A percentile compares a stretch with the other conserved stretches of the same genome.
Evolutionary conservation across 2,888 invertebrate genomes (phyloP).

Genomic region (Ethmia dodecea): DNA sequence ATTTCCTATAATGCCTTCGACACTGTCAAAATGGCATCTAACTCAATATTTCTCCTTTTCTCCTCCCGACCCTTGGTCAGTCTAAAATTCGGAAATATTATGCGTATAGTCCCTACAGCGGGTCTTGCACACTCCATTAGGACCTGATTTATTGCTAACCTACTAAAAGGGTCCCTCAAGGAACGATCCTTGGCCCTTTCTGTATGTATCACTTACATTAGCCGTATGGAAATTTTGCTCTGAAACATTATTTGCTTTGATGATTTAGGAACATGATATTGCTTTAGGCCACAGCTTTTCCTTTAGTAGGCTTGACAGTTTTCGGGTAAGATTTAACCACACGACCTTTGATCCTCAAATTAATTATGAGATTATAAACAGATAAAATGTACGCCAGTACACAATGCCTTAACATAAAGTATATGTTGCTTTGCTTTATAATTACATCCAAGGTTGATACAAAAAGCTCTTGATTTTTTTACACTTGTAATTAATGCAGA

Average conservation of each 20-base stretch:
- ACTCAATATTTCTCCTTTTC: conserved; percentile 41
- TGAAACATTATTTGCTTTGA: conserved; percentile 58
- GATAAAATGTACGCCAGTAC: no score
- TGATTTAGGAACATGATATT: conserved; percentile 34
- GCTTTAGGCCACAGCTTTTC: no score
- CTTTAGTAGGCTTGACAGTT: no score
- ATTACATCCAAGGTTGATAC: no score
- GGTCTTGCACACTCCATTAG: conserved; percentile 67
- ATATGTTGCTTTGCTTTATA: no score
- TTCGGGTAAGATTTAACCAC: no score
- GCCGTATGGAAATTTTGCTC: conserved; percentile 60
- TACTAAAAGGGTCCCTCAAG: conserved; percentile 70
- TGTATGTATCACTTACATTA: conserved; percentile 63
- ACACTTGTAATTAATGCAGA: no score
- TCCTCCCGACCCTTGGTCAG: conserved; percentile 39
- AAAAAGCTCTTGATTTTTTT: no score
- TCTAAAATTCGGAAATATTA: conserved; percentile 61
- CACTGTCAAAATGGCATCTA: conserved; percentile 38
- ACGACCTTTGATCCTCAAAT: no score
- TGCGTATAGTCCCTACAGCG: conserved; percentile 44
- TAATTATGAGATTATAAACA: no score
- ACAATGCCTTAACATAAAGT: no score
- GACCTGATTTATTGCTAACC: conserved; percentile 64
- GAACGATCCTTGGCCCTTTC: conserved; percentile 55
- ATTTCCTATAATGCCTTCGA: conserved; percentile 33